Percentiles rank a stretch among this genome's conserved stretches.
phyloP scores from a whole-genome alignment of 2,113 vertebrate genomes.

The Ramphastos sulfuratus region DNA sequence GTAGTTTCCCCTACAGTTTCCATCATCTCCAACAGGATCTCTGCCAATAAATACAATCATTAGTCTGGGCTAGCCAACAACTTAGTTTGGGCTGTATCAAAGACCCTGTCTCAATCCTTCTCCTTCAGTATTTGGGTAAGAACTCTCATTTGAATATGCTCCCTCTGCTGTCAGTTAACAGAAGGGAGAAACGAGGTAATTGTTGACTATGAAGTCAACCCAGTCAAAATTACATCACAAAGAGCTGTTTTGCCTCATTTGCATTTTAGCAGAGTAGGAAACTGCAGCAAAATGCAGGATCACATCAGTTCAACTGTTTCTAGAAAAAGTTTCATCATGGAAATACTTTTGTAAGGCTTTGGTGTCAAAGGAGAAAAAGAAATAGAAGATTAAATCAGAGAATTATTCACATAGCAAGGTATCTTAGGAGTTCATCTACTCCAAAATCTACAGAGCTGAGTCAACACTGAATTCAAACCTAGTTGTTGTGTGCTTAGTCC shows the following conservation, averaged over 20 bases:
- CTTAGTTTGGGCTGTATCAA: neutral
- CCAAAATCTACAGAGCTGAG: neutral
- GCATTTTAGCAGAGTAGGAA: neutral
- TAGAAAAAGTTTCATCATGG: neutral
- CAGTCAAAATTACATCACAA: neutral
- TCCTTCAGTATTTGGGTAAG: neutral
- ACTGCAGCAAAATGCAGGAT: neutral
- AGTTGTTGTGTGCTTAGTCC: rapidly evolving
- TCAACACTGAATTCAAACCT: neutral
- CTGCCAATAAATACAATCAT: neutral
- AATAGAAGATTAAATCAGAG: neutral
- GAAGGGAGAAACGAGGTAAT: neutral
- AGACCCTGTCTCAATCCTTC: neutral
- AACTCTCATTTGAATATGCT: neutral
- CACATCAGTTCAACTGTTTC: neutral
- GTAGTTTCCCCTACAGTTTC: neutral
- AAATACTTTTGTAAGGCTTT: neutral
- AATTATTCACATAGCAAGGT: neutral
- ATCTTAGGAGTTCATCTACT: neutral
- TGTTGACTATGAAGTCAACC: neutral
- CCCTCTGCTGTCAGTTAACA: neutral
- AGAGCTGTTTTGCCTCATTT: neutral
- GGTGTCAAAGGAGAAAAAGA: neutral
- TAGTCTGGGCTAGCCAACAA: neutral
- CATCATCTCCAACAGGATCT: neutral